phyloP scores from a whole-genome alignment of 2,797 vertebrate species.

The Numenius phaeopus region DNA sequence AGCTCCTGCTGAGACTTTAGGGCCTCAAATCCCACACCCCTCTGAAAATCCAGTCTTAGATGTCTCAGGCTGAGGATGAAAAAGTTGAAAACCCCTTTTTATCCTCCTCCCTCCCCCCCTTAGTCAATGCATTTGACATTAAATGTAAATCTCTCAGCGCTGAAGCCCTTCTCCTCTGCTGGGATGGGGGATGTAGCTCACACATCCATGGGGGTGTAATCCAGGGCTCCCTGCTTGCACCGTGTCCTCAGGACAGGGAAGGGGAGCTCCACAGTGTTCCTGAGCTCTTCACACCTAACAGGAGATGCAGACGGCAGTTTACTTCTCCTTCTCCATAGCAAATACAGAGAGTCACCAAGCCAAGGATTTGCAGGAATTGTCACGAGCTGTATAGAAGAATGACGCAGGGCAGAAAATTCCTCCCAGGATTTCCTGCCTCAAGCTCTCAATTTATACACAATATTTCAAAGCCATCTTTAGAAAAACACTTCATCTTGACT shows the following conservation, averaged over 20 bases:
- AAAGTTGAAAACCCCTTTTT: not conserved
- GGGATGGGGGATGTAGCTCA: not conserved
- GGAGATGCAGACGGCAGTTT: not conserved
- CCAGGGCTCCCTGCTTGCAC: not conserved
- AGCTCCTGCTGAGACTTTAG: fast-evolving
- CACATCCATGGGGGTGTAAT: not conserved
- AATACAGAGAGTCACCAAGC: not conserved
- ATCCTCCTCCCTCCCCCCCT: not conserved
- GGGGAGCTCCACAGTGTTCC: not conserved
- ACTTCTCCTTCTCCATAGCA: not conserved
- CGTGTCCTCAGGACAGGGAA: not conserved
- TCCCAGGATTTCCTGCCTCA: not conserved
- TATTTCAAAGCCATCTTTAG: not conserved
- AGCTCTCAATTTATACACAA: not conserved
- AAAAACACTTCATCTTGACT: not conserved
- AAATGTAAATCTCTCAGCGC: not conserved
- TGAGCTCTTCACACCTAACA: not conserved
- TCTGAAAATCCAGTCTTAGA: not conserved
- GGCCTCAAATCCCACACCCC: not conserved
- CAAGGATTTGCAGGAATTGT: not conserved
- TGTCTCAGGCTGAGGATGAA: not conserved
- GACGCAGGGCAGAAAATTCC: not conserved
- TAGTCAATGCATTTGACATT: not conserved
- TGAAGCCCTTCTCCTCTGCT: not conserved
- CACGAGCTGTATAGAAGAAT: not conserved